Conservation (phyloP, 2,797 vertebrate species). For the Thunnus albacares region DNA sequence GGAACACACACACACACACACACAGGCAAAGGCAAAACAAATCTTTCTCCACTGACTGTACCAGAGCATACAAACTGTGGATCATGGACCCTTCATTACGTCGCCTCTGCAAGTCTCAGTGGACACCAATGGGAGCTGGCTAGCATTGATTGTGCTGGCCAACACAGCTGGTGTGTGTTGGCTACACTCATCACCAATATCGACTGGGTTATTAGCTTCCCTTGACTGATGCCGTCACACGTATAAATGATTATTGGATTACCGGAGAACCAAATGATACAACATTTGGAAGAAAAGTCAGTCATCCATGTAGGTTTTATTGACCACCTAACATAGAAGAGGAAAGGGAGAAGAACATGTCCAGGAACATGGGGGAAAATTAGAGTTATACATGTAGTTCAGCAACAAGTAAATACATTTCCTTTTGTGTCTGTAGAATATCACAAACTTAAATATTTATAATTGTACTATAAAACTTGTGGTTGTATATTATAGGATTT, state of each 20-base stretch:
- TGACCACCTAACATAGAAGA: conserved; percentile 21
- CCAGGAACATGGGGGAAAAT: too few relatives aligned
- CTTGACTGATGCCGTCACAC: conserved; percentile 54
- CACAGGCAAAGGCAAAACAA: neutral
- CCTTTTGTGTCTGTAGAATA: conserved; percentile 1
- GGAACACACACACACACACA: conserved; percentile 1
- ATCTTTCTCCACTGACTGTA: conserved; percentile 7
- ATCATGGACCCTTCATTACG: conserved; percentile 6
- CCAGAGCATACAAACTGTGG: conserved; percentile 3
- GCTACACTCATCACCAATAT: conserved; percentile 52
- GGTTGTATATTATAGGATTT: conserved; percentile 33
- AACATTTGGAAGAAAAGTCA: conserved; percentile 21
- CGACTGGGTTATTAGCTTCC: conserved; percentile 64
- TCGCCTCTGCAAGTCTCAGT: neutral
- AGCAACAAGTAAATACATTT: neutral
- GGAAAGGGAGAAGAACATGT: neutral
- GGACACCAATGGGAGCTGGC: conserved; percentile 32
- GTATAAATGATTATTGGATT: conserved; percentile 60
- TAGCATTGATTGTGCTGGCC: conserved; percentile 38
- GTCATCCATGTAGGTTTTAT: conserved; percentile 28
- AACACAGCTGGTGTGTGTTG: conserved; percentile 32
- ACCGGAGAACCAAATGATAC: conserved; percentile 39
- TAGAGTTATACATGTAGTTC: neutral
- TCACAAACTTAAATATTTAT: neutral
- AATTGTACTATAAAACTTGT: conserved; percentile 7